phyloP scores from a whole-genome alignment of 2,888 invertebrate genomes.

The Strigamia transsilvanica region DNA sequence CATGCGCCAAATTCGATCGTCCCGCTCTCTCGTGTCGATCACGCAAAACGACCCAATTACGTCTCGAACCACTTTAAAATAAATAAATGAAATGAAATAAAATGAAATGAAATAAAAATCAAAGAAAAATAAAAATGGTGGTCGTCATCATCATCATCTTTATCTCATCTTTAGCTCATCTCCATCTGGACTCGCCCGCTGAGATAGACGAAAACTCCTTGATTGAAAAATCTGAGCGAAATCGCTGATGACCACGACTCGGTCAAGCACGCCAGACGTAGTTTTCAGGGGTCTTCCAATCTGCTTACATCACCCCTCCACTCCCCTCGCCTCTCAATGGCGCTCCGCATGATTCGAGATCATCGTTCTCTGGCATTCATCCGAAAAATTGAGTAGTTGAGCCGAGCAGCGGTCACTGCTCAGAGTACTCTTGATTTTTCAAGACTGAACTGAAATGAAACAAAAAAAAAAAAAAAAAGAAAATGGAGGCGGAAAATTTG shows the following conservation, averaged over 20 bases:
- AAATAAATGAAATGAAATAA: no score
- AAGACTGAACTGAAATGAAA: background rate
- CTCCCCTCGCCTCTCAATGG: constrained; percentile 44
- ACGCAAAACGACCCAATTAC: background rate
- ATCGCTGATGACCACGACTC: constrained; percentile 39
- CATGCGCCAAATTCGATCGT: constrained; percentile 1
- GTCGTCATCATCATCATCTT: no score
- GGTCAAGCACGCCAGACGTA: constrained; percentile 5
- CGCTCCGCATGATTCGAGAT: constrained; percentile 52
- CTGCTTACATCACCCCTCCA: constrained; percentile 45
- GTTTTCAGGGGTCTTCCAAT: constrained; percentile 10
- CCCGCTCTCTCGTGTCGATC: background rate
- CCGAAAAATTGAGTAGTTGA: constrained; percentile 52
- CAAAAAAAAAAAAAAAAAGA: background rate
- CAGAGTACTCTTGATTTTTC: constrained; percentile 31
- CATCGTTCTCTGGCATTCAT: constrained; percentile 52
- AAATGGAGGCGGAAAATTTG: no score
- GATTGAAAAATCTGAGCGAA: constrained; percentile 35
- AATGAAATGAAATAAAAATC: background rate
- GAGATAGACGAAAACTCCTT: constrained; percentile 17
- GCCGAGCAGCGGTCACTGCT: constrained; percentile 40
- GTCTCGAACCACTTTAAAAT: background rate
- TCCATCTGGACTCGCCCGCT: background rate
- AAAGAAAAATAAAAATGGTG: background rate
- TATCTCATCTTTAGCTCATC: background rate